Conservation (phyloP, 2,888 invertebrate genomes). For the Oxystoma pomonae region DNA sequence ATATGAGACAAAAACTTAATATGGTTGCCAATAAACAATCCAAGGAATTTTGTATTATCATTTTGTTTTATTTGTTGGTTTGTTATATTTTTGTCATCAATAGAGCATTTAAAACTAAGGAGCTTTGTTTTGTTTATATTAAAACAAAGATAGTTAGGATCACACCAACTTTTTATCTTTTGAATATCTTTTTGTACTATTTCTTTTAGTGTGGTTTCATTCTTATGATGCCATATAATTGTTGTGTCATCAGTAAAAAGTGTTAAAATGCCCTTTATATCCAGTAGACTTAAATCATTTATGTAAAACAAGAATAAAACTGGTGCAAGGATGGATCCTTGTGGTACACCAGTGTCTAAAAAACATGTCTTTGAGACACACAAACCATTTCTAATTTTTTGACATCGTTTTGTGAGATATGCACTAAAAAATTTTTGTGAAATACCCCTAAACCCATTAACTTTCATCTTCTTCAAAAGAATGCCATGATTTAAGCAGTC, state of each 20-base stretch:
- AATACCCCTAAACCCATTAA: background rate
- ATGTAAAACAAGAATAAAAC: background rate
- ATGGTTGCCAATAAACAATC: background rate
- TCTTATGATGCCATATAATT: background rate
- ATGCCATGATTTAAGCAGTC: background rate
- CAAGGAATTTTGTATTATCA: background rate
- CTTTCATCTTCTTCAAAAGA: background rate
- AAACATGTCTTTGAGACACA: background rate
- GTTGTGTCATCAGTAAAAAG: background rate
- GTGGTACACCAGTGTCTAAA: background rate
- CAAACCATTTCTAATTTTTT: background rate
- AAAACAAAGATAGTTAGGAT: background rate
- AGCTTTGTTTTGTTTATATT: background rate
- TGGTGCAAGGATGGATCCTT: background rate
- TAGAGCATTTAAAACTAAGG: background rate
- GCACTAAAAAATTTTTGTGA: background rate
- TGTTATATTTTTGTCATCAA: background rate
- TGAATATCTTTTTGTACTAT: background rate
- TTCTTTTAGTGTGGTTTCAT: background rate
- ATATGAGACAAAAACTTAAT: too few relatives aligned
- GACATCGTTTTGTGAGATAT: background rate
- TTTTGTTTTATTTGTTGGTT: background rate
- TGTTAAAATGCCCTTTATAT: background rate
- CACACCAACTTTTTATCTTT: background rate
- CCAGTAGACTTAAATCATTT: background rate